Evolutionary conservation across 2,888 invertebrate genomes (phyloP).

Genomic region (Lymantria monacha): DNA sequence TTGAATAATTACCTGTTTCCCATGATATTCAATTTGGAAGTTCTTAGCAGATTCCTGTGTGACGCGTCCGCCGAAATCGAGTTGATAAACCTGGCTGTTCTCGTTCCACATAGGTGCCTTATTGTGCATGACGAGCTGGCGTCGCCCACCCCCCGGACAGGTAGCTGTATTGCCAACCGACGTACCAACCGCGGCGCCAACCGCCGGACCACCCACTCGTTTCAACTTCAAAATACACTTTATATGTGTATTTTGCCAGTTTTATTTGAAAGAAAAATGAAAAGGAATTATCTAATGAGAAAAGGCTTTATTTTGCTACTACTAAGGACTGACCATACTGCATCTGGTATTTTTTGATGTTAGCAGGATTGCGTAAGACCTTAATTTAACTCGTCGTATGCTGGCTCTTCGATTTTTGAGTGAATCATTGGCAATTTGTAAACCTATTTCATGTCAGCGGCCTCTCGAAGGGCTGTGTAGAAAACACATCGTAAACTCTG

Average conservation of each 20-base stretch:
- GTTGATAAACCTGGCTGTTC: slow-evolving; percentile 98
- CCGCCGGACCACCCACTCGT: slow-evolving; percentile 70
- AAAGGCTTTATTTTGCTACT: too few relatives aligned
- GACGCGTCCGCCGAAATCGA: slow-evolving; percentile 99
- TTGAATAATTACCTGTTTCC: slow-evolving; percentile 89
- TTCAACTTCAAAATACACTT: slow-evolving; percentile 83
- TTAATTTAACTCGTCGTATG: too few relatives aligned
- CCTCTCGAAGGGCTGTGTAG: too few relatives aligned
- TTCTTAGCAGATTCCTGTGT: slow-evolving; percentile 99
- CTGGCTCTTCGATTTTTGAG: too few relatives aligned
- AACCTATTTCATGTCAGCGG: too few relatives aligned
- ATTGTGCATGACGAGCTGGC: slow-evolving; percentile 98
- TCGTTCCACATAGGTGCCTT: slow-evolving; percentile 99
- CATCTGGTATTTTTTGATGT: too few relatives aligned
- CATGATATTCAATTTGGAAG: slow-evolving; percentile 98
- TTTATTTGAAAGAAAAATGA: neutral
- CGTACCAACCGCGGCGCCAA: slow-evolving; percentile 29
- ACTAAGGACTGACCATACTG: too few relatives aligned
- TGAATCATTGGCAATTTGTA: too few relatives aligned
- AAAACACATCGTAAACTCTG: too few relatives aligned
- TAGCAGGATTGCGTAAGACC: too few relatives aligned
- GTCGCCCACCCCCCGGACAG: slow-evolving; percentile 51
- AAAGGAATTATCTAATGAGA: neutral
- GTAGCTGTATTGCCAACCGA: slow-evolving; percentile 21
- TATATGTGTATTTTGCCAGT: neutral